Evolutionary conservation across 2,113 vertebrate genomes (phyloP), one percentile per base, ranked within the genome.

Genomic region (Thomomys bottae): DNA sequence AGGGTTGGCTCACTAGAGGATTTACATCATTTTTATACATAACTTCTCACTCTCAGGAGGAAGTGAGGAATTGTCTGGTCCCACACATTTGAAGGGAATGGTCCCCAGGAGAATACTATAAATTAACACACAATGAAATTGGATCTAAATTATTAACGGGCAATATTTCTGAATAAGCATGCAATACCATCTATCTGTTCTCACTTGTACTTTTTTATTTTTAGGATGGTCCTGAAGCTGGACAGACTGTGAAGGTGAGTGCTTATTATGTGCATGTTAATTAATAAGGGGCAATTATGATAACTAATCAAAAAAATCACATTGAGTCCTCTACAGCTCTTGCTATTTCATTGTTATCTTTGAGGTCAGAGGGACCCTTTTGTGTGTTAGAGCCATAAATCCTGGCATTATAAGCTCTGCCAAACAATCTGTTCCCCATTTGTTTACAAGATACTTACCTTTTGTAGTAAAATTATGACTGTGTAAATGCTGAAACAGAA

Each of bases 241-340:
- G 99, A 97, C 99, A 99, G 95, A 99, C 99, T 1, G 98, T 99
- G 97, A 99, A 99, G 98, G 99, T 99, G 98, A 99, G 98, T 97
- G 95, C 96, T 98, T 97, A 97, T 96, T 96, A 95, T 96, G 77
- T 94, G 84, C 96, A 96, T 96, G 94, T 91, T 96, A 96, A 97
- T 97, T 95, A 96, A 96, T 96, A 97, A 96, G 84, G 95, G 80
- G 80, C 59, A 93, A 94, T 98, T 98, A 95, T 23, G 93, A 92
- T 77, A 96, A 96, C 94, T 95, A 97, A 97, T 97, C 49, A 54
- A 96, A 96, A 97, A 97, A 93, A 95, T 96, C 95, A 96, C 94
- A 96, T 63, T 32, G 87, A 84, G 5, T 94, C 89, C 95, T 95
- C 92, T 96, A 92, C 91, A 93, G 94, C 93, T 79, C 94, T 91